A percentile compares a stretch with the other conserved stretches of the same genome.
These are phyloP conservation scores for Lepisosteus osseus DNA, from an alignment of 2,113 vertebrate genomes.

Conservation along the genomic window DNA sequence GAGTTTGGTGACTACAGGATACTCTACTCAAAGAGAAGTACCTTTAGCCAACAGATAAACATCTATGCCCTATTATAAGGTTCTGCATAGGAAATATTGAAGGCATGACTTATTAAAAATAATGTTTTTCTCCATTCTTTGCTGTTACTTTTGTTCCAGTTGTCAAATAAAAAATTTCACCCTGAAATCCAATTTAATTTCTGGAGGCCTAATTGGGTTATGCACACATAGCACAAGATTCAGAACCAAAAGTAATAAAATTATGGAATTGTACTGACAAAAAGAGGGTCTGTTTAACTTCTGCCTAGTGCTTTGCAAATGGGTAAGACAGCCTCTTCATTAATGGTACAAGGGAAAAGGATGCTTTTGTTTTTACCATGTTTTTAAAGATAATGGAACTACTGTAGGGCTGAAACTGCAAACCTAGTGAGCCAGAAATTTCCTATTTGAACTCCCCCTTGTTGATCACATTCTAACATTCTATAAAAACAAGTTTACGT, in stretches of 20 bases:
- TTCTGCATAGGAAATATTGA: constrained; percentile 5
- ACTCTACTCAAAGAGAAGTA: too few species aligned
- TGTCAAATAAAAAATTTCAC: constrained; percentile 34
- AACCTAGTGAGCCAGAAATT: too few species aligned
- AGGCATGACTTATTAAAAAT: constrained; percentile 20
- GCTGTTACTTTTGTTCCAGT: constrained; percentile 26
- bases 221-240: constrained; percentile 57
- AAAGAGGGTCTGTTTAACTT: constrained; percentile 53
- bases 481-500: too few species aligned
- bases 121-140: constrained; percentile 12
- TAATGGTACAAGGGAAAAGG: constrained; percentile 35
- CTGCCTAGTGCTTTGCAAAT: constrained; percentile 46
- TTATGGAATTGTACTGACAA: constrained; percentile 56
- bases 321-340: constrained; percentile 30
- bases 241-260: constrained; percentile 42
- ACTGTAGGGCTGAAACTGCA: too few species aligned
- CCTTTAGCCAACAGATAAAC: too few species aligned
- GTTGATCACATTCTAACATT: too few species aligned
- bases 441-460: too few species aligned
- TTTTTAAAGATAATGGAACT: background rate
- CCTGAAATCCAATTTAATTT: constrained; percentile 56
- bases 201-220: constrained; percentile 46
- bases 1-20: too few species aligned
- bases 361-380: background rate
- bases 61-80: too few species aligned